Evolutionary conservation across 2,797 vertebrate species (phyloP).

Genomic region (Pagetopsis macropterus): DNA sequence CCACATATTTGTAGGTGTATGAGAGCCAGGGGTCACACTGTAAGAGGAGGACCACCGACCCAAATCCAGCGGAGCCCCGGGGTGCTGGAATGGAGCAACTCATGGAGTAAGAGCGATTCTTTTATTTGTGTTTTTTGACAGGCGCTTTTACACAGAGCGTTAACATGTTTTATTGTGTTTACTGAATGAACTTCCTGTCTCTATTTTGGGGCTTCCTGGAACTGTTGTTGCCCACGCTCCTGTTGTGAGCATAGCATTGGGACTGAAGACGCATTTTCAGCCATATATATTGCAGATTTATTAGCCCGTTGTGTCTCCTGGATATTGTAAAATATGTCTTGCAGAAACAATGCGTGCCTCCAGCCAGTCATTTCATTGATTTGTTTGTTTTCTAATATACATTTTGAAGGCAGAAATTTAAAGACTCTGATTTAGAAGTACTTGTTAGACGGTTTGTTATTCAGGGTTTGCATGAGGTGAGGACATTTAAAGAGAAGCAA

Average conservation of each 20-base stretch:
- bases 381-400: background rate
- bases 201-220: slow-evolving; percentile 76
- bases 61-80: slow-evolving; percentile 44
- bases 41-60: slow-evolving; percentile 35
- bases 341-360: background rate
- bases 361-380: background rate
- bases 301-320: slow-evolving; percentile 6
- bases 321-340: slow-evolving; percentile 16
- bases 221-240: slow-evolving; percentile 64
- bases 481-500: slow-evolving; percentile 1
- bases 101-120: slow-evolving; percentile 72
- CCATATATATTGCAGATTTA: background rate
- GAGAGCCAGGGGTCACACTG: slow-evolving; percentile 29
- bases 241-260: slow-evolving; percentile 36
- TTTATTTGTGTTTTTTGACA: slow-evolving; percentile 35
- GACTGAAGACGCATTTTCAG: slow-evolving; percentile 19
- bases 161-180: slow-evolving; percentile 66
- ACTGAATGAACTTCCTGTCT: slow-evolving; percentile 71
- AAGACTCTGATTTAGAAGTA: slow-evolving; percentile 8
- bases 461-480: background rate
- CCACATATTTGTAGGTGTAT: slow-evolving; percentile 24
- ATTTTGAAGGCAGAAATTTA: background rate
- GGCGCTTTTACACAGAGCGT: slow-evolving; percentile 36
- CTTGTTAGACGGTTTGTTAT: slow-evolving; percentile 6
- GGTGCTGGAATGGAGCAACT: slow-evolving; percentile 80